Evolutionary conservation across 1,140 invertebrate species (phyloP).

Genomic region (Sminthurides bifidus): DNA sequence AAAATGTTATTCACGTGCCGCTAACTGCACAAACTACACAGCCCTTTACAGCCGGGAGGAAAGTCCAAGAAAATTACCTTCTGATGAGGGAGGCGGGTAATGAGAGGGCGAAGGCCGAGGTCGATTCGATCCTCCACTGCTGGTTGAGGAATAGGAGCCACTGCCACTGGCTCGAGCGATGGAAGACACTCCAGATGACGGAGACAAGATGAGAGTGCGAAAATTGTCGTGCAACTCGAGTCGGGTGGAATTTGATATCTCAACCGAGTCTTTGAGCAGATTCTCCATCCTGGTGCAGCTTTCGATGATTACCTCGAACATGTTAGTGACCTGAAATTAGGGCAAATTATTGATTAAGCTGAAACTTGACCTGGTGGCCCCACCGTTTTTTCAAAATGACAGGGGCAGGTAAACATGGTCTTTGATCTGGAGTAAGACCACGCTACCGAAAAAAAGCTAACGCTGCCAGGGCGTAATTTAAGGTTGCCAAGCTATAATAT

Average conservation of each 20-base stretch:
- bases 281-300: constrained; percentile 11
- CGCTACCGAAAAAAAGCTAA: too few relatives aligned
- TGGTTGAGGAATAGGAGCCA: neutral
- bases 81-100: neutral
- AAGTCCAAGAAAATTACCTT: neutral
- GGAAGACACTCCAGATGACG: too few relatives aligned
- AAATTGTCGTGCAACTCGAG: constrained; percentile 22
- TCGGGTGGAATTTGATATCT: constrained; percentile 19
- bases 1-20: too few relatives aligned
- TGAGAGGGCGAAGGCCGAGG: too few relatives aligned
- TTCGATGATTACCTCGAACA: constrained; percentile 30
- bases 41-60: neutral
- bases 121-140: neutral
- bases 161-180: neutral
- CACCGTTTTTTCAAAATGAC: too few relatives aligned
- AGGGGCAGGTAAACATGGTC: too few relatives aligned
- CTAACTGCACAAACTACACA: too few relatives aligned
- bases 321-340: constrained; percentile 29
- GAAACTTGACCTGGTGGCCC: too few relatives aligned
- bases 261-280: constrained; percentile 19
- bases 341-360: too few relatives aligned
- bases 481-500: too few relatives aligned
- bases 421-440: too few relatives aligned
- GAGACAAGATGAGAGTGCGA: constrained; percentile 1
- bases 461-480: too few relatives aligned